Conservation (phyloP, 2,888 invertebrate species). For the Synanthedon andrenaeformis region DNA sequence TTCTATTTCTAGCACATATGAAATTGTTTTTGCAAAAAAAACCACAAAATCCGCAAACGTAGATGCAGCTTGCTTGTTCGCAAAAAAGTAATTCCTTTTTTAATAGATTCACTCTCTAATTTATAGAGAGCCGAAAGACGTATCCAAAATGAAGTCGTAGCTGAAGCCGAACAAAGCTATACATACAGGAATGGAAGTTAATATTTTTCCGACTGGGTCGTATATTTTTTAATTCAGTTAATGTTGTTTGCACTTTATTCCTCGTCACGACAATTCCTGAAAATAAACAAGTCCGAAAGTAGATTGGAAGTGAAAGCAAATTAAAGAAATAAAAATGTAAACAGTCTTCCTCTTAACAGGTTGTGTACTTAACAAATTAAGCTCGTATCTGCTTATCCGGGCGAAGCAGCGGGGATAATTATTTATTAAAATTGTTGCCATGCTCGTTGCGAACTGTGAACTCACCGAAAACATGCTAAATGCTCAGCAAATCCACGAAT, state of each 20-base stretch:
- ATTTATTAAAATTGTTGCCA: conserved; percentile 60
- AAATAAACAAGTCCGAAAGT: conserved; percentile 3
- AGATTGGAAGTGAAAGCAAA: not conserved
- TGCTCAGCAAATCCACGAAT: not conserved
- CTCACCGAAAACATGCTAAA: not conserved
- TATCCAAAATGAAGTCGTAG: too few relatives aligned
- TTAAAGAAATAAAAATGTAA: conserved; percentile 9
- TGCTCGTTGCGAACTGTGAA: conserved; percentile 24
- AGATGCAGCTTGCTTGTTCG: too few relatives aligned
- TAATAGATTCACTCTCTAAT: too few relatives aligned
- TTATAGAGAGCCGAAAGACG: too few relatives aligned
- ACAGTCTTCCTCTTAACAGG: conserved; percentile 7
- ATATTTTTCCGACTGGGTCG: too few relatives aligned
- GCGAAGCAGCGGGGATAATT: conserved; percentile 39
- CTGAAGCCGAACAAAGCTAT: too few relatives aligned
- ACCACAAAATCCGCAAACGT: too few relatives aligned
- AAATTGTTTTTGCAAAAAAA: too few relatives aligned
- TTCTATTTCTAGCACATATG: too few relatives aligned
- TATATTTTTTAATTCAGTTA: not conserved
- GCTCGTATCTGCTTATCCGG: conserved; percentile 40
- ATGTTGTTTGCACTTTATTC: not conserved
- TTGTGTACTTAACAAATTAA: conserved; percentile 26
- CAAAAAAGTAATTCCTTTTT: too few relatives aligned
- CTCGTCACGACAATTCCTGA: not conserved
- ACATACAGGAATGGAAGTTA: too few relatives aligned